These are phyloP conservation scores for Eremophila alpestris DNA, from an alignment of 2,797 vertebrate species.

Conservation along the genomic window DNA sequence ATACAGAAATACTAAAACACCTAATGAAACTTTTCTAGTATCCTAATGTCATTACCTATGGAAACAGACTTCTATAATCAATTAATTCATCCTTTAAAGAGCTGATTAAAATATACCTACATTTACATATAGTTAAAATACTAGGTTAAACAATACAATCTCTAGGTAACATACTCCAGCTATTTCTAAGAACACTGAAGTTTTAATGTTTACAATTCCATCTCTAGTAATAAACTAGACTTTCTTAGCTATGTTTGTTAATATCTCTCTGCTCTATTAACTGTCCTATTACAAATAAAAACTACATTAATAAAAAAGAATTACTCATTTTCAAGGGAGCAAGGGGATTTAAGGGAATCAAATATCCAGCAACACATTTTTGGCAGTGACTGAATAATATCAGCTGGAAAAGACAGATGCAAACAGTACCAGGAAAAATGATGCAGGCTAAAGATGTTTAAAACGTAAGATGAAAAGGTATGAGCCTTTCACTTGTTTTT, in stretches of 20 bases:
- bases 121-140: background rate
- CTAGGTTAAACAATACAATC: background rate
- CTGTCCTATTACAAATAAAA: background rate
- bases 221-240: no score
- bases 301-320: background rate
- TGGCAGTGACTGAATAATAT: background rate
- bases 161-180: background rate
- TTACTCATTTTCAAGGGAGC: background rate
- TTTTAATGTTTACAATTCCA: background rate
- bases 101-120: background rate
- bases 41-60: background rate
- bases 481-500: background rate
- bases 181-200: background rate
- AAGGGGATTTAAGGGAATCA: background rate
- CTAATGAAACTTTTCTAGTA: background rate
- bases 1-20: background rate
- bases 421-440: background rate
- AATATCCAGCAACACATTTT: background rate
- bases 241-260: rapidly evolving
- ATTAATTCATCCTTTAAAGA: background rate
- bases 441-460: background rate
- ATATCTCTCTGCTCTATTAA: background rate
- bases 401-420: background rate
- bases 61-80: background rate
- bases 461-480: background rate